Conservation (phyloP, 2,113 vertebrate genomes). For the Lophius piscatorius region DNA sequence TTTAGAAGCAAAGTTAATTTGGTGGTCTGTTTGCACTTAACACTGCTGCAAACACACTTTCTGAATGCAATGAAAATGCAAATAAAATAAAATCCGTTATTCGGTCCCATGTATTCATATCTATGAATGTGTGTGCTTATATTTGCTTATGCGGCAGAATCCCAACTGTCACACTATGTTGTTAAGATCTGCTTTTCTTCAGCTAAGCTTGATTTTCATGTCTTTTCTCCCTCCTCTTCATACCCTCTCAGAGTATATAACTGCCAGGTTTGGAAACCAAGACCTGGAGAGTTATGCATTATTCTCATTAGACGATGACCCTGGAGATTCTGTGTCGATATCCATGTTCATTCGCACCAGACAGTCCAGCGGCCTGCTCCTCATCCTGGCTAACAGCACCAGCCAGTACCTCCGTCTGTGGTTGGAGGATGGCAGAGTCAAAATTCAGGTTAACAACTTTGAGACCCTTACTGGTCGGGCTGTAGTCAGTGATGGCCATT, state of each 20-base stretch:
- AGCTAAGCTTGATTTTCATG: neutral
- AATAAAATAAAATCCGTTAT: no score
- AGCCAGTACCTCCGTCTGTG: constrained; percentile 78
- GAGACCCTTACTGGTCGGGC: constrained; percentile 69
- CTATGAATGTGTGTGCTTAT: no score
- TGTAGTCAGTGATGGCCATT: constrained; percentile 81
- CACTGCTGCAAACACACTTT: no score
- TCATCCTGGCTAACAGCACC: constrained; percentile 84
- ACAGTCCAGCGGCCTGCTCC: constrained; percentile 78
- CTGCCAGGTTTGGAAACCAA: constrained; percentile 87
- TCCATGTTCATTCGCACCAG: constrained; percentile 90
- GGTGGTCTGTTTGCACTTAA: no score
- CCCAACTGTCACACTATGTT: no score
- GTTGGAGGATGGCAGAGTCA: constrained; percentile 83
- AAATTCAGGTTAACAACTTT: constrained; percentile 76
- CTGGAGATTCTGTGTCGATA: constrained; percentile 71
- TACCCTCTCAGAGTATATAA: constrained; percentile 85
- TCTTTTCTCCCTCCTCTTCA: constrained; percentile 1
- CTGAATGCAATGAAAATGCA: no score
- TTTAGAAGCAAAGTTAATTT: no score
- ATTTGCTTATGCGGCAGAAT: no score
- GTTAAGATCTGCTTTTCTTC: neutral
- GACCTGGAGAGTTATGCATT: constrained; percentile 80
- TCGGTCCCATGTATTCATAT: no score
- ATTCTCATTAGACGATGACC: constrained; percentile 78